These are phyloP conservation scores for Larimichthys crocea DNA, from an alignment of 2,113 vertebrate genomes.

Conservation along the genomic window DNA sequence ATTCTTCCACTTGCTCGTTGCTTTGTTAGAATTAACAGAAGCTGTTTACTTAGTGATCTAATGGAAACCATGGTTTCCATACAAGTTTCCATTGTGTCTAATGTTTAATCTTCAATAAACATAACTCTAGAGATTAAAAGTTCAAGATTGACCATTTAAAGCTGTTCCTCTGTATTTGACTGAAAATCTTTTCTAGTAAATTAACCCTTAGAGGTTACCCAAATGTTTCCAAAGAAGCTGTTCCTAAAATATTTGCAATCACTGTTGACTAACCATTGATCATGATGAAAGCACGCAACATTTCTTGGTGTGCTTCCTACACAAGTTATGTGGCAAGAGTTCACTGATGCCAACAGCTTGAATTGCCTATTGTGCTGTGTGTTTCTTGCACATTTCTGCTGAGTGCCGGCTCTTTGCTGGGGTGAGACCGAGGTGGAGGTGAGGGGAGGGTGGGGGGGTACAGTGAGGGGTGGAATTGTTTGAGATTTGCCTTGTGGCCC, in stretches of 20 bases:
- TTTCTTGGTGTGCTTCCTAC: conserved; percentile 24
- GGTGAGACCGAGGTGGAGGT: conserved; percentile 43
- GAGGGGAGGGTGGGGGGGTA: conserved; percentile 26
- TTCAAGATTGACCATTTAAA: neutral
- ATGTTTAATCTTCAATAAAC: conserved; percentile 33
- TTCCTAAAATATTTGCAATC: no score
- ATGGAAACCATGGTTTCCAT: neutral
- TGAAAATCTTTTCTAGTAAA: neutral
- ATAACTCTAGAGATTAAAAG: neutral
- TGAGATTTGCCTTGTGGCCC: conserved; percentile 69
- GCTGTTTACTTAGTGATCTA: conserved; percentile 37
- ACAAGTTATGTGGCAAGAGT: conserved; percentile 2
- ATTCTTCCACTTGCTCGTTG: neutral
- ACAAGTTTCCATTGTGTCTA: conserved; percentile 4
- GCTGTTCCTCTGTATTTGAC: conserved; percentile 6
- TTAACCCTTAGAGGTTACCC: neutral
- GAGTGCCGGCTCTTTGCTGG: conserved; percentile 42
- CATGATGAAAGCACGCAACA: conserved; percentile 1
- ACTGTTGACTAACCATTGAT: neutral
- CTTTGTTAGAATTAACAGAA: conserved; percentile 33
- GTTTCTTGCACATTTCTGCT: conserved; percentile 59
- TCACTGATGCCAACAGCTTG: conserved; percentile 28
- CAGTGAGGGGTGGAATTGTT: conserved; percentile 64
- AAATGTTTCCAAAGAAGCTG: conserved; percentile 15
- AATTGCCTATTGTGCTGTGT: conserved; percentile 52